These are phyloP conservation scores for Leuciscus waleckii DNA, from an alignment of 2,797 vertebrate species.

Conservation along the genomic window DNA sequence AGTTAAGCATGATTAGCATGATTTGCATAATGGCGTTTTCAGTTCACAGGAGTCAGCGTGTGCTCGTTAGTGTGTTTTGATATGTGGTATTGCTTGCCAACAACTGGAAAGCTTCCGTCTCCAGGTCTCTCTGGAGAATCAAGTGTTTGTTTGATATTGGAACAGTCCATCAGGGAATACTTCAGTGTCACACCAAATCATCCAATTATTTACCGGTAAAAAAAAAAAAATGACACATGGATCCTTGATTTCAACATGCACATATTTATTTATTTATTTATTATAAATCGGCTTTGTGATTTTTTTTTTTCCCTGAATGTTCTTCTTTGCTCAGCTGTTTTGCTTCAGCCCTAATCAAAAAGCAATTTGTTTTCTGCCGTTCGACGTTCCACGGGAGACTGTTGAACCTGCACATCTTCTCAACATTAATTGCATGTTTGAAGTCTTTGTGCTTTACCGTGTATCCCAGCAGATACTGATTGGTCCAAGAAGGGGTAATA, in stretches of 20 bases:
- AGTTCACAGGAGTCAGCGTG: conserved; percentile 36
- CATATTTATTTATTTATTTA: background rate
- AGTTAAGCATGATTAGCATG: conserved; percentile 40
- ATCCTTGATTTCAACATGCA: conserved; percentile 4
- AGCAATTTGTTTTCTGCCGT: conserved; percentile 26
- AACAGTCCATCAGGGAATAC: conserved; percentile 5
- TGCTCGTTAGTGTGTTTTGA: conserved; percentile 40
- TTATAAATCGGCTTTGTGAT: background rate
- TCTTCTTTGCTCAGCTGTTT: conserved; percentile 24
- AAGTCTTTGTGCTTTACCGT: background rate
- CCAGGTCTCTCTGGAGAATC: conserved; percentile 16
- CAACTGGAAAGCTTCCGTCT: conserved; percentile 31
- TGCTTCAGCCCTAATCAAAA: conserved; percentile 18
- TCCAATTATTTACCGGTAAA: conserved; percentile 17
- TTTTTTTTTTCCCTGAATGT: background rate
- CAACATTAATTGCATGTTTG: background rate
- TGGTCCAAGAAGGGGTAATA: background rate
- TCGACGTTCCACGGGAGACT: background rate
- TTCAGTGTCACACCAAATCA: conserved; percentile 14
- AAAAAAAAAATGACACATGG: background rate
- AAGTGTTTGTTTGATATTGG: conserved; percentile 22
- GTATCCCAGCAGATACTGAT: background rate
- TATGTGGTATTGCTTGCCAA: conserved; percentile 17
- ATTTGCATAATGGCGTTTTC: conserved; percentile 58
- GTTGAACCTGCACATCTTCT: background rate